Percentiles rank a stretch among this genome's conserved stretches.
These are phyloP conservation scores for Leptatherina wallacei DNA, from an alignment of 2,797 vertebrate species.

Conservation along the genomic window DNA sequence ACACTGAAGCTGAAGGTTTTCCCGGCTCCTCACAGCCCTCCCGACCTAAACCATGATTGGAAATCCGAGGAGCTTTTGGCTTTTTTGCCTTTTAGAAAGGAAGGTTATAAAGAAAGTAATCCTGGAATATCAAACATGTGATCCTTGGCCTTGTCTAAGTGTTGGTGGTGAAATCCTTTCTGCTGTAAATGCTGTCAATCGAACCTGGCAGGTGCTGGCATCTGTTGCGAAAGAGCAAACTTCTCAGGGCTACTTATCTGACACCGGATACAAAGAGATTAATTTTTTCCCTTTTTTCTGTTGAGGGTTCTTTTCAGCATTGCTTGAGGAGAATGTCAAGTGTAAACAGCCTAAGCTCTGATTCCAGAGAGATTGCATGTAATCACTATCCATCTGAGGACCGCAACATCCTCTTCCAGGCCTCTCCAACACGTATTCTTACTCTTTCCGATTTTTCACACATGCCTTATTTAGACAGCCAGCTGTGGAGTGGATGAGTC, in stretches of 20 bases:
- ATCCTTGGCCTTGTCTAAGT: not conserved
- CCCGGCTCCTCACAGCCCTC: too few species aligned
- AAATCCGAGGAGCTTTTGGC: not conserved
- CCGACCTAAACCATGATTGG: not conserved
- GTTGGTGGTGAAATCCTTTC: not conserved
- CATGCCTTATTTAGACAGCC: conserved; percentile 55
- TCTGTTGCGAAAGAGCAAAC: conserved; percentile 8
- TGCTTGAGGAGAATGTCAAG: not conserved
- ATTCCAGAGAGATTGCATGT: conserved; percentile 2
- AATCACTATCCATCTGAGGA: conserved; percentile 2
- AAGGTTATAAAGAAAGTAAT: not conserved
- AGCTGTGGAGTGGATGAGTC: conserved; percentile 63
- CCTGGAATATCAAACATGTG: not conserved
- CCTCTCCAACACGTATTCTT: conserved; percentile 3
- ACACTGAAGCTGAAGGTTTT: too few species aligned
- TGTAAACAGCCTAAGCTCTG: conserved; percentile 8
- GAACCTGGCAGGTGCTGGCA: not conserved
- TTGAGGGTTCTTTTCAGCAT: not conserved
- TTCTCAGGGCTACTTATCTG: not conserved
- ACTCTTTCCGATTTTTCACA: conserved; percentile 25
- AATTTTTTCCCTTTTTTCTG: conserved; percentile 1
- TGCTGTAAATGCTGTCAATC: conserved; percentile 4
- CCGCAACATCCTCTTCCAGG: not conserved
- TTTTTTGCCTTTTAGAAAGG: not conserved
- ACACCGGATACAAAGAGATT: not conserved